A percentile compares a stretch with the other conserved stretches of the same genome.
Evolutionary conservation across 1,140 invertebrate genomes (phyloP).

Genomic region (Anadara kagoshimensis): DNA sequence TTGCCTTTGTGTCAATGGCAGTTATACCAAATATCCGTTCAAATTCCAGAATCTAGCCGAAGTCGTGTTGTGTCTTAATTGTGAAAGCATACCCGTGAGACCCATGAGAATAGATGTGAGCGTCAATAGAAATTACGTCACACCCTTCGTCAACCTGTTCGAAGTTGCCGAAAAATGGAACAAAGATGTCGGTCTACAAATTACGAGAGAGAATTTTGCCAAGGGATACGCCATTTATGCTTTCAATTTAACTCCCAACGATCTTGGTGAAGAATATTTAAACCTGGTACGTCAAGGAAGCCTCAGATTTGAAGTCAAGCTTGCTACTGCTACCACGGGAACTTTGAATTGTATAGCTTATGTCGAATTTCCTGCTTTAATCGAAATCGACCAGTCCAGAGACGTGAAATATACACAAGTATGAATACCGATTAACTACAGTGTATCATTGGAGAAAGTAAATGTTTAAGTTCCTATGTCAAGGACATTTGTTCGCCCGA

Average conservation of each 20-base stretch:
- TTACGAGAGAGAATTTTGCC: conserved; percentile 1
- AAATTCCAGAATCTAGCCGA: conserved; percentile 20
- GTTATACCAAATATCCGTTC: conserved; percentile 33
- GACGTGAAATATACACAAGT: conserved; percentile 6
- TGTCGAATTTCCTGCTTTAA: conserved; percentile 13
- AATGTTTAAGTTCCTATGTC: not conserved
- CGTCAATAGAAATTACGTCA: conserved; percentile 30
- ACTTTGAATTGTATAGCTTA: conserved; percentile 15
- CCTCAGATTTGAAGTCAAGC: conserved; percentile 26
- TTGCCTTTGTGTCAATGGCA: conserved; percentile 32
- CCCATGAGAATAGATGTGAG: conserved; percentile 20
- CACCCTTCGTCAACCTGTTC: conserved; percentile 28
- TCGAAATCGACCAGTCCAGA: conserved; percentile 14
- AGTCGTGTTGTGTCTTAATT: conserved; percentile 25
- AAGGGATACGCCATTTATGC: conserved; percentile 19
- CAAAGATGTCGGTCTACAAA: conserved; percentile 8
- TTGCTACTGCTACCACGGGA: conserved; percentile 12
- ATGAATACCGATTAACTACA: conserved; percentile 12
- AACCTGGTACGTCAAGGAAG: conserved; percentile 23
- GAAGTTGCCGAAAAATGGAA: conserved; percentile 34
- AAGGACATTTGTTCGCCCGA: conserved; percentile 12
- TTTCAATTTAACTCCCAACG: conserved; percentile 10
- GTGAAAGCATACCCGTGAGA: conserved; percentile 19
- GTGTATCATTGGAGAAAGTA: not conserved
- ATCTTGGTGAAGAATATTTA: conserved; percentile 21